phyloP scores from a whole-genome alignment of 2,888 invertebrate genomes.

The Heliconius ismenius region DNA sequence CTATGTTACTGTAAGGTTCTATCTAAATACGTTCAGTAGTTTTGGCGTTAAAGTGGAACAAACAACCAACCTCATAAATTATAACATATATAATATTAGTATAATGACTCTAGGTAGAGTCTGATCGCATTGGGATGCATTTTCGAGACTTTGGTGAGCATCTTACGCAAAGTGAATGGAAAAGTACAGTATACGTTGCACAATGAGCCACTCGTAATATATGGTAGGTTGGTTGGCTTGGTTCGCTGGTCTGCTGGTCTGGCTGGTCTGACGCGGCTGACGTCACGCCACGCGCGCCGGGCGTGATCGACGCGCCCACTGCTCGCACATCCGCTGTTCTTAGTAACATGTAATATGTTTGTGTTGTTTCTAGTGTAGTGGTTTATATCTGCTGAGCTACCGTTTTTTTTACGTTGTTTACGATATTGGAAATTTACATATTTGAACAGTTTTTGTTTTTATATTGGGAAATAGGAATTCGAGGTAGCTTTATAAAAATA shows the following conservation, averaged over 20 bases:
- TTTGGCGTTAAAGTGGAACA: no score
- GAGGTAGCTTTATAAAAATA: not conserved
- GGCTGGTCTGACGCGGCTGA: constrained; percentile 61
- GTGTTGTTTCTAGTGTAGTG: constrained; percentile 33
- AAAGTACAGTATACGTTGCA: constrained; percentile 59
- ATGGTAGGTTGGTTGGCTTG: not conserved
- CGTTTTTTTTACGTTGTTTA: constrained; percentile 28
- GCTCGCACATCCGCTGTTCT: constrained; percentile 47
- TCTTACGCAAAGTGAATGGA: constrained; percentile 64
- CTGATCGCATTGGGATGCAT: not conserved
- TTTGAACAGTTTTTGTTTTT: not conserved
- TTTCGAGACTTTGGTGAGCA: constrained; percentile 27
- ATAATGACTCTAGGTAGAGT: not conserved
- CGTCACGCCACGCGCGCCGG: constrained; percentile 64
- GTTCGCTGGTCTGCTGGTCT: no score
- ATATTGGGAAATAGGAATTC: not conserved
- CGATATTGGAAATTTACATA: constrained; percentile 21
- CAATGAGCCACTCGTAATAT: constrained; percentile 31
- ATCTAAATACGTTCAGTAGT: no score
- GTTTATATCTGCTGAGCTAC: constrained; percentile 28
- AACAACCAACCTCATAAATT: no score
- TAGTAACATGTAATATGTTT: constrained; percentile 46
- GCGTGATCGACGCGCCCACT: constrained; percentile 72
- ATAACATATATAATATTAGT: not conserved
- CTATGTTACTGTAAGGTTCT: no score